These are phyloP conservation scores for Chrysolina oricalcia DNA, from an alignment of 2,888 invertebrate genomes.

Conservation along the genomic window DNA sequence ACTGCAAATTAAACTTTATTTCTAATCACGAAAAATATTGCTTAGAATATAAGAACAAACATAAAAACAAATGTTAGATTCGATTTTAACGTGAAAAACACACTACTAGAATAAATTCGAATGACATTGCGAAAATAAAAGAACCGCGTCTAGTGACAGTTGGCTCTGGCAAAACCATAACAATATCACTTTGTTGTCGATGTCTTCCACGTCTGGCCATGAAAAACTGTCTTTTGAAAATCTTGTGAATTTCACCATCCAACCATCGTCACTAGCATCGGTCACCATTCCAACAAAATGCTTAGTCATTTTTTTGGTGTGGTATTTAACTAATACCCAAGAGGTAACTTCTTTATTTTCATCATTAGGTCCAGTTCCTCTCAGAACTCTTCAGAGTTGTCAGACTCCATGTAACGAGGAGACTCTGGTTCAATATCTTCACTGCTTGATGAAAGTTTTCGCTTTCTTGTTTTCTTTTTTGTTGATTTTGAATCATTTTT, in stretches of 20 bases:
- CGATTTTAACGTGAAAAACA: conserved; percentile 1
- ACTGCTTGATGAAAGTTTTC: conserved; percentile 32
- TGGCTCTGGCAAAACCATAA: conserved; percentile 47
- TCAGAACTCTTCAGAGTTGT: conserved; percentile 39
- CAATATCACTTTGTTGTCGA: conserved; percentile 44
- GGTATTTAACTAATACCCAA: conserved; percentile 38
- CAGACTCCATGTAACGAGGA: conserved; percentile 40
- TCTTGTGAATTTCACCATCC: conserved; percentile 33
- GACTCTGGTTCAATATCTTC: conserved; percentile 41
- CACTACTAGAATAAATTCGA: background rate
- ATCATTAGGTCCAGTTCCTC: conserved; percentile 31
- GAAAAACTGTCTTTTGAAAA: conserved; percentile 39
- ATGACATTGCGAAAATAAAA: conserved; percentile 33
- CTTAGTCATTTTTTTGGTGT: conserved; percentile 33
- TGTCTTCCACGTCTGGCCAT: conserved; percentile 34
- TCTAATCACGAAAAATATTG: background rate
- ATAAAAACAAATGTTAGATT: background rate
- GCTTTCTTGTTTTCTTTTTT: conserved; percentile 37
- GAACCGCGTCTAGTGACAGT: conserved; percentile 40
- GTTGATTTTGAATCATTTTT: conserved; percentile 31
- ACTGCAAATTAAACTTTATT: conserved; percentile 1
- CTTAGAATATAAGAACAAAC: background rate
- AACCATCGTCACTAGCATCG: conserved; percentile 31
- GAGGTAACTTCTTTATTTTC: conserved; percentile 36
- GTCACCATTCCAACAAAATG: conserved; percentile 34